These are phyloP conservation scores for Protaetia brevitarsis DNA, from an alignment of 1,140 invertebrate genomes.

Conservation along the genomic window DNA sequence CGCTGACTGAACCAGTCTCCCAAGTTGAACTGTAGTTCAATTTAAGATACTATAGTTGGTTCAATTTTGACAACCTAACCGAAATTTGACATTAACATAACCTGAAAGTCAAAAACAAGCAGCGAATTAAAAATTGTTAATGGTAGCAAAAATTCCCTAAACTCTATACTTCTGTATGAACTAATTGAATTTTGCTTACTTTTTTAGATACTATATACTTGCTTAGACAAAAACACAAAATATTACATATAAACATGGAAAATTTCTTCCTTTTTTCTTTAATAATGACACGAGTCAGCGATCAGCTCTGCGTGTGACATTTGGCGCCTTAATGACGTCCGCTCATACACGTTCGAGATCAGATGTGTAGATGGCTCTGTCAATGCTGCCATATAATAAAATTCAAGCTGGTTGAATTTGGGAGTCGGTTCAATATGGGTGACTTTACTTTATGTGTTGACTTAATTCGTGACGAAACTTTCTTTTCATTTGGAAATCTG, in stretches of 20 bases:
- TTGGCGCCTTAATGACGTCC: background rate
- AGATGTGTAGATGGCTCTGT: background rate
- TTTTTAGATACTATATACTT: background rate
- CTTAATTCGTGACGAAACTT: too few species aligned
- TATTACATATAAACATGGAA: background rate
- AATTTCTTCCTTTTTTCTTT: too few species aligned
- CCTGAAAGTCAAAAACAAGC: background rate
- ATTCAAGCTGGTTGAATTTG: background rate
- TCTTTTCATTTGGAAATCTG: too few species aligned
- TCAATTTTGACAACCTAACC: background rate
- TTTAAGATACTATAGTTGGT: background rate
- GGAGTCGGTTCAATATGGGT: background rate
- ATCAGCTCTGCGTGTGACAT: background rate
- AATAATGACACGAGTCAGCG: too few species aligned
- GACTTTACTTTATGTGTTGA: too few species aligned
- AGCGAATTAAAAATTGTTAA: background rate
- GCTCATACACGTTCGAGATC: background rate
- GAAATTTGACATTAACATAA: background rate
- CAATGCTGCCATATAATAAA: background rate
- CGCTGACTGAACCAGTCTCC: background rate
- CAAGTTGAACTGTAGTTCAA: conserved; percentile 18
- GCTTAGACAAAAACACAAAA: background rate
- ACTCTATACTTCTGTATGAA: background rate
- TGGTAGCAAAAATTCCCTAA: background rate
- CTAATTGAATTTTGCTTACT: background rate